These are phyloP conservation scores for Hemichromis elongatus DNA, from an alignment of 2,113 vertebrate genomes.

Conservation along the genomic window DNA sequence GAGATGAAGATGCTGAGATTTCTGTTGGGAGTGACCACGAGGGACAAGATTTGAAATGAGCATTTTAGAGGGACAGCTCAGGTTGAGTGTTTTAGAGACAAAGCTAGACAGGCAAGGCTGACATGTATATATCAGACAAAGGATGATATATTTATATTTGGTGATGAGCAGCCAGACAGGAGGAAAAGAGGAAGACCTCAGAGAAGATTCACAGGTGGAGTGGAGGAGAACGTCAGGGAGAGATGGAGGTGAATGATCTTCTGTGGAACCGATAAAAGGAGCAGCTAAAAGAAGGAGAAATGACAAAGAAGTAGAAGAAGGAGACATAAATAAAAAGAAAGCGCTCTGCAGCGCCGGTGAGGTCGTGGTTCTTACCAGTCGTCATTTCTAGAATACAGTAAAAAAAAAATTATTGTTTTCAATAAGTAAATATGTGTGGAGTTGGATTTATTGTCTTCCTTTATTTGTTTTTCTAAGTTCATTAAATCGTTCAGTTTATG, in stretches of 20 bases:
- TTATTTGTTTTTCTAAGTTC: neutral
- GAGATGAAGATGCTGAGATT: neutral
- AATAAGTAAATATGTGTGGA: neutral
- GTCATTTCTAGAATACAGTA: neutral
- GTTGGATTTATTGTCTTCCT: neutral
- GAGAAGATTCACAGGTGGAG: neutral
- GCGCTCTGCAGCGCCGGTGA: neutral
- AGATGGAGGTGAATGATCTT: neutral
- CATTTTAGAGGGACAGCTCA: neutral
- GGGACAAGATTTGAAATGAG: neutral
- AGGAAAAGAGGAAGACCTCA: neutral
- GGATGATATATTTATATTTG: fast-evolving
- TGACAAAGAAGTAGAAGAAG: neutral
- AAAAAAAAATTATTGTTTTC: neutral
- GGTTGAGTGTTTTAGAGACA: neutral
- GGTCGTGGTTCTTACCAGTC: too few relatives aligned
- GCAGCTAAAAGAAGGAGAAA: neutral
- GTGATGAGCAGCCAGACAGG: neutral
- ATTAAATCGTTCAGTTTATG: neutral
- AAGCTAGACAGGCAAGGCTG: neutral
- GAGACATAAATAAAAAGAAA: neutral
- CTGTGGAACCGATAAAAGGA: neutral
- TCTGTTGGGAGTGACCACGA: neutral
- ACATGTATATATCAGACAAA: neutral
- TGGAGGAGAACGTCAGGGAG: neutral